phyloP scores from a whole-genome alignment of 2,797 vertebrate species.

The Psittacula derbiana region DNA sequence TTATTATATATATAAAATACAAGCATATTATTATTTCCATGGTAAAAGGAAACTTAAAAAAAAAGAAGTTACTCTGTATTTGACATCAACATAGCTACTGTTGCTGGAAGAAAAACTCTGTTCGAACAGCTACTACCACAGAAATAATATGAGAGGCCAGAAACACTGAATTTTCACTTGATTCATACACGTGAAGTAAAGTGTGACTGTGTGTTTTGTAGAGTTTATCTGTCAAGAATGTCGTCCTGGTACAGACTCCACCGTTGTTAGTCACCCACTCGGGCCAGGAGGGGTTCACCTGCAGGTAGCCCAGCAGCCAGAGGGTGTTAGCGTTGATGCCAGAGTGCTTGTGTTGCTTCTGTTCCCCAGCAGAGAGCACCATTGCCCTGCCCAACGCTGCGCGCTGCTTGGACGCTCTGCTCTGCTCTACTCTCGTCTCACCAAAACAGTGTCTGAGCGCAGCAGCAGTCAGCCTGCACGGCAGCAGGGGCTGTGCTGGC shows the following conservation, averaged over 20 bases:
- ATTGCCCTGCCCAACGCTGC: constrained; percentile 40
- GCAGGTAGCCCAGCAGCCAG: accelerated
- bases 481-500: background rate
- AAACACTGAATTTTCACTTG: background rate
- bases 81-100: background rate
- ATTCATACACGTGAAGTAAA: background rate
- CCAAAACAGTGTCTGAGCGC: background rate
- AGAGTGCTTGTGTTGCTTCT: background rate
- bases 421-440: background rate
- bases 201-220: background rate
- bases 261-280: accelerated
- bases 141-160: background rate
- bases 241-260: background rate
- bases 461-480: background rate
- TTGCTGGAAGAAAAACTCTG: background rate
- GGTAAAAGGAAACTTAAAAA: background rate
- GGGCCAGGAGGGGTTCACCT: background rate
- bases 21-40: background rate
- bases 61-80: background rate
- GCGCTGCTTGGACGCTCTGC: background rate
- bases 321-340: accelerated
- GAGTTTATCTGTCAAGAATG: background rate
- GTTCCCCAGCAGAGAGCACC: constrained; percentile 74
- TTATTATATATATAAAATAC: background rate
- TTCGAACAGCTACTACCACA: background rate